Evolutionary conservation across 2,113 vertebrate species (phyloP), one percentile per base, ranked within the genome.

Genomic region (Myxocyprinus asiaticus): DNA sequence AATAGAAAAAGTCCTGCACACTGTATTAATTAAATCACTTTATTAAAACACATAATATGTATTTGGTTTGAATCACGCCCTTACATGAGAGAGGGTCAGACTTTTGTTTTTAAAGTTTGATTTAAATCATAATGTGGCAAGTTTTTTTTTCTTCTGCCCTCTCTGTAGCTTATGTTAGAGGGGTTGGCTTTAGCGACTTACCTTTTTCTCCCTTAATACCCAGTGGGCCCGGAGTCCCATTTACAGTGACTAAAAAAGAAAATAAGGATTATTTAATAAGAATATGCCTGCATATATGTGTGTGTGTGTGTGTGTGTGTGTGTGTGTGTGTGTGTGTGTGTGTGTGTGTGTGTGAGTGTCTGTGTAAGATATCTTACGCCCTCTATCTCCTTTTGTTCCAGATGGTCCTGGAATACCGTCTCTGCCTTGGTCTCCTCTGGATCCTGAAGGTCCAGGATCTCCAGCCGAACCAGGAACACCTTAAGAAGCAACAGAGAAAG

Each of bases 381-480:
- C 83, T 71, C 59, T 74, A 7, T 47, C 66, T 69, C 83, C 83
- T 66, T 71, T 81, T 15, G 33, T 14, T 51, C 83, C 83, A 61
- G 50, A 6, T 4, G 7, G 9, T n/a, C 83, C 83, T 8, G 83
- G 83, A 66, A 84, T 70, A 15, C 83, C 83, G 14, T 84, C 83
- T 0, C 14, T 78, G 17, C 83, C 79, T n/a, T 76, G 76, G 6
- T 44, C 44, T 71, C 83, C 83, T 4, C 70, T 73, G 3, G 4
- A 3, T 53, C 83, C 83, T 61, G 14, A 33, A 45, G 59, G n/a
- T n/a, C 83, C 83, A 17, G 79, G 79, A 61, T 61, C 14, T 12
- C 83, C 83, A 45, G 76, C 63, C n/a, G 70, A 45, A 10, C 82
- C 82, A 44, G 79, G 48, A 53, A 70, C 10, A 66, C 64, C 83